phyloP scores from a whole-genome alignment of 37 sponge, comb jelly and placozoan species.

The Dysidea cf. avara region DNA sequence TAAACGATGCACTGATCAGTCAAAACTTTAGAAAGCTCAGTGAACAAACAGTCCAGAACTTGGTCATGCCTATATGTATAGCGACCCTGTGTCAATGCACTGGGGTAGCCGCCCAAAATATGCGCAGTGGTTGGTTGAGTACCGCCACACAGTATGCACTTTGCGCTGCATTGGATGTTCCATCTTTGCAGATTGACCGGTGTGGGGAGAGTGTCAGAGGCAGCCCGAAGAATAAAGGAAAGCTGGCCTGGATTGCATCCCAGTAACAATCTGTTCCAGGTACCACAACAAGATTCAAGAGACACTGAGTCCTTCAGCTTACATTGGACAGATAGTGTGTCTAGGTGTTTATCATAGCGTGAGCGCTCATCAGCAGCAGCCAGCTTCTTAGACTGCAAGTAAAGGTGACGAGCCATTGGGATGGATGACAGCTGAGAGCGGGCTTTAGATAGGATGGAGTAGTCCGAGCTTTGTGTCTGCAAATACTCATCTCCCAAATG shows the following conservation, averaged over 20 bases:
- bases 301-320: no score
- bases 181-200: conserved; percentile 21
- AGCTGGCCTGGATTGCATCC: conserved; percentile 6
- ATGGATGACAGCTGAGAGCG: not conserved
- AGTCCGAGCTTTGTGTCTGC: no score
- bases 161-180: not conserved
- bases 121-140: conserved; percentile 3
- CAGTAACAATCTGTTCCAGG: conserved; percentile 1
- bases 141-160: conserved; percentile 12
- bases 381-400: no score
- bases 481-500: not conserved
- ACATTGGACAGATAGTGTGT: no score
- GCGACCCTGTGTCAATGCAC: conserved; percentile 6
- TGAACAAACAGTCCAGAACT: not conserved
- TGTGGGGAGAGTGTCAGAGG: conserved; percentile 32
- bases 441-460: no score
- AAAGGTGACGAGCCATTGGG: no score
- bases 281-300: no score
- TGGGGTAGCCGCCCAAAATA: conserved; percentile 23
- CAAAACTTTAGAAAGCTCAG: not conserved
- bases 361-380: not conserved
- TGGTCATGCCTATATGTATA: conserved; percentile 31
- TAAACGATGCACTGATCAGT: not conserved
- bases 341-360: not conserved
- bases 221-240: no score